phyloP scores from a whole-genome alignment of 2,888 invertebrate genomes.

The Leucania comma region DNA sequence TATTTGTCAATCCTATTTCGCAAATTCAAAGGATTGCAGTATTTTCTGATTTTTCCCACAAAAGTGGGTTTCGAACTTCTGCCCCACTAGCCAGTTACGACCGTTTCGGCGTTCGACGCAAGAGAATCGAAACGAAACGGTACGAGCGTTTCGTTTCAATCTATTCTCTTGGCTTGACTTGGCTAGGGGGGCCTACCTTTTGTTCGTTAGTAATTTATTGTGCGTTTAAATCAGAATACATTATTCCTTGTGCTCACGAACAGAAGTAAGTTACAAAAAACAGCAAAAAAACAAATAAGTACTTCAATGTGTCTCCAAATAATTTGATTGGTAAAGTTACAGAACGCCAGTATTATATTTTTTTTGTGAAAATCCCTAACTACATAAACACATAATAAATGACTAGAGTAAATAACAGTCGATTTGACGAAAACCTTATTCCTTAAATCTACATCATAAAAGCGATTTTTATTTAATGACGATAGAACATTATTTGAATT shows the following conservation, averaged over 20 bases:
- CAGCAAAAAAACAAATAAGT: constrained; percentile 5
- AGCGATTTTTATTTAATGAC: constrained; percentile 48
- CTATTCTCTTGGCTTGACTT: too few relatives aligned
- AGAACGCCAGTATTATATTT: too few relatives aligned
- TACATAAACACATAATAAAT: constrained; percentile 42
- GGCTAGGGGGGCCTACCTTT: too few relatives aligned
- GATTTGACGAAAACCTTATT: constrained; percentile 47
- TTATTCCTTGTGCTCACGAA: constrained; percentile 8
- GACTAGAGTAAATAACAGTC: constrained; percentile 61
- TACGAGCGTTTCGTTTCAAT: too few relatives aligned
- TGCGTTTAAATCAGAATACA: not conserved
- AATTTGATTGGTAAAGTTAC: not conserved
- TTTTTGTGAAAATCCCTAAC: constrained; percentile 27
- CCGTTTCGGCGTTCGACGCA: too few relatives aligned
- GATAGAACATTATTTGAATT: constrained; percentile 49
- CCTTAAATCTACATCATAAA: constrained; percentile 39
- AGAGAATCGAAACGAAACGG: too few relatives aligned
- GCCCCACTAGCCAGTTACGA: too few relatives aligned
- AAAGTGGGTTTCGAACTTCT: constrained; percentile 3
- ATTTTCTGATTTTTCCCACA: not conserved
- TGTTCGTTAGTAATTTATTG: not conserved
- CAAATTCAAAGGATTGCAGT: constrained; percentile 2
- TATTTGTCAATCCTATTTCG: not conserved
- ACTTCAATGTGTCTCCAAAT: not conserved
- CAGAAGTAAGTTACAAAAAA: constrained; percentile 12